Evolutionary conservation across 2,797 vertebrate genomes (phyloP), one percentile per base, ranked within the genome.

Genomic region (Melanotaenia pygmaea): DNA sequence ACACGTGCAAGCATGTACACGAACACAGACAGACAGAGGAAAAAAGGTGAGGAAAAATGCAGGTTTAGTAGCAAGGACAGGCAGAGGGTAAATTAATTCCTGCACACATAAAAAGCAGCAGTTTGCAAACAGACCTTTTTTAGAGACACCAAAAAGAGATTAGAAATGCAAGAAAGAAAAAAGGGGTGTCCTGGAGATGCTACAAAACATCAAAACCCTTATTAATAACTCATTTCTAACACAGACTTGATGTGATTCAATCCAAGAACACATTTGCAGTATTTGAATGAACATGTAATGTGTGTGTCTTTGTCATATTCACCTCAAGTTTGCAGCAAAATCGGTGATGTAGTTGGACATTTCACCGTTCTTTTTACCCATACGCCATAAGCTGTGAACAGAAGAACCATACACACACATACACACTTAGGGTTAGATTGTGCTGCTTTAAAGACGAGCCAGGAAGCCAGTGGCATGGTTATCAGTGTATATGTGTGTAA

Each of bases 251-350:
- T 14, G 35, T 22, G 1, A 59, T 59, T 43, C 5, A 38, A 53
- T 13, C 51, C 18, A 58, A 14, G 24, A 74, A 64, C 35, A 58
- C 58, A 72, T 26, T 64, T 61, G 50, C 43, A 28, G 28, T n/a
- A 13, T 30, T 6, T 61, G 12, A 56, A 57, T 34, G 18, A 50
- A 37, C 5, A n/a, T 43, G 34, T 12, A 24, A 18, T 18, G 16
- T 47, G 28, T 12, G 43, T 37, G 64, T 76, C 51, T 75, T 35
- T 11, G 76, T 86, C 67, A 34, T 84, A 89, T 88, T 95, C 88
- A 95, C 95, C 95, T 95, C 93, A 95, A 90, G 88, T 94, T 94
- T 92, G 95, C 90, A 91, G 94, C 93, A 84, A 95, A 95, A 89
- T 95, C 95, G 70, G 90, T 94, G 93, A 94, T 94, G 93, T 94